Conservation (phyloP, 2,113 vertebrate genomes). For the Lucifuga dentata region DNA sequence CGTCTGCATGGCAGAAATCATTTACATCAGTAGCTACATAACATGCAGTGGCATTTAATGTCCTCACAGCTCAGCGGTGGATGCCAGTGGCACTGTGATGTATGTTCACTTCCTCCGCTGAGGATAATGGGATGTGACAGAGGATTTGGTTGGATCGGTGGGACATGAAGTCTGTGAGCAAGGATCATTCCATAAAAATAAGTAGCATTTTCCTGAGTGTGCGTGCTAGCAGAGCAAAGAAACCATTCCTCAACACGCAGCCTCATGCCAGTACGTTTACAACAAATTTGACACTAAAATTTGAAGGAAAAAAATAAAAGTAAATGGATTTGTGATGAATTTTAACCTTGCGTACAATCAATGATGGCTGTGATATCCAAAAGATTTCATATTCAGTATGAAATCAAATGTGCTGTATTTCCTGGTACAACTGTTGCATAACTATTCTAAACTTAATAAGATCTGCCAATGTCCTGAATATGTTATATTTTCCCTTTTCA, state of each 20-base stretch:
- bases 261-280: neutral
- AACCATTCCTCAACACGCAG: neutral
- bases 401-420: conserved; percentile 14
- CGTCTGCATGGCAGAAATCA: conserved; percentile 70
- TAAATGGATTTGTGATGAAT: neutral
- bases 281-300: neutral
- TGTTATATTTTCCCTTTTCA: neutral
- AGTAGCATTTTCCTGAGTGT: no score
- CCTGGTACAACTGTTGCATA: neutral
- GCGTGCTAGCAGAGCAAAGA: conserved; percentile 35
- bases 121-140: conserved; percentile 77
- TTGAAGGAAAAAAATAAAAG: neutral
- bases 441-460: neutral
- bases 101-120: conserved; percentile 69
- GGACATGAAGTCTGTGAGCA: conserved; percentile 59
- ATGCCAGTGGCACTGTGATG: conserved; percentile 70
- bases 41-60: conserved; percentile 81
- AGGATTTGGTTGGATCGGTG: conserved; percentile 66
- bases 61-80: conserved; percentile 70
- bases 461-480: neutral
- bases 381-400: neutral
- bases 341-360: neutral
- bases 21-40: conserved; percentile 67
- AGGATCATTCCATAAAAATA: no score
- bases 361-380: neutral